Evolutionary conservation across 2,797 vertebrate species (phyloP).

Genomic region (Mormyrus proboscirostris): DNA sequence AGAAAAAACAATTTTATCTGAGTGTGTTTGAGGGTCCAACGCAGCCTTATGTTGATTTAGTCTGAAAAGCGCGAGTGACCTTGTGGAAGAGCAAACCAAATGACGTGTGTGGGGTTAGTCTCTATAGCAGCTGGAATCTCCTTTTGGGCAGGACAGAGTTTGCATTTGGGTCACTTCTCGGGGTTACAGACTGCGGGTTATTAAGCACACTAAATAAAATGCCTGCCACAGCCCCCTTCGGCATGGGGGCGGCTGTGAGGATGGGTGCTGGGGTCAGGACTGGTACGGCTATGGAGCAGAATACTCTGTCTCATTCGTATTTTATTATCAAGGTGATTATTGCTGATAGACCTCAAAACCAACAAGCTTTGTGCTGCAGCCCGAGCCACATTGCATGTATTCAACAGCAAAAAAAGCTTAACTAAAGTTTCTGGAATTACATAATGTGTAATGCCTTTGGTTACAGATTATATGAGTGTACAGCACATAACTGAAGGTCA

Average conservation of each 20-base stretch:
- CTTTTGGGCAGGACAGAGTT: neutral
- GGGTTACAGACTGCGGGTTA: neutral
- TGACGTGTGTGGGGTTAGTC: neutral
- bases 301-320: neutral
- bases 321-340: neutral
- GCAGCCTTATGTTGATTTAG: neutral
- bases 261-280: neutral
- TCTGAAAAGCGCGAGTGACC: constrained; percentile 11
- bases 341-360: neutral
- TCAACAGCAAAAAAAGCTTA: neutral
- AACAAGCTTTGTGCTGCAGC: neutral
- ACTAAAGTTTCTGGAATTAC: neutral
- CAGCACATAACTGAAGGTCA: neutral
- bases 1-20: constrained; percentile 11
- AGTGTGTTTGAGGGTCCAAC: neutral
- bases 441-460: neutral
- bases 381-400: neutral
- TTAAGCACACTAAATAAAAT: neutral
- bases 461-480: neutral
- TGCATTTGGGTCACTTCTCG: neutral
- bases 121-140: constrained; percentile 7
- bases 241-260: neutral
- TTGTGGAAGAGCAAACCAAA: neutral
- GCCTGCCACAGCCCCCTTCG: neutral
- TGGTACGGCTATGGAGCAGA: neutral